phyloP scores from a whole-genome alignment of 2,888 invertebrate genomes.

The Scelioninae gen. 1 region DNA sequence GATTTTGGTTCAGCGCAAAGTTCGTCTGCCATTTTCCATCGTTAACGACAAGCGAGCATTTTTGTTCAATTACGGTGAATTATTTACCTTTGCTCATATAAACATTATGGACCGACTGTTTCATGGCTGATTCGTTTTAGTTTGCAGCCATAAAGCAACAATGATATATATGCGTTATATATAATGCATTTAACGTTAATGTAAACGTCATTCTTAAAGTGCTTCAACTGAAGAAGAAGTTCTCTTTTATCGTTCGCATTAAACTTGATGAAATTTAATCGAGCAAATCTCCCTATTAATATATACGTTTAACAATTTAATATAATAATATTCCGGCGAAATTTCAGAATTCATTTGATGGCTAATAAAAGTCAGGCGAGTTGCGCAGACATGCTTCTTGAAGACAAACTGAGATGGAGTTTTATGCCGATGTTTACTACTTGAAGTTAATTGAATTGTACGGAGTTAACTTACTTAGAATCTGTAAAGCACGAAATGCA shows the following conservation, averaged over 20 bases:
- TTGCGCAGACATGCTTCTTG: not conserved
- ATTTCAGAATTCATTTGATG: constrained; percentile 13
- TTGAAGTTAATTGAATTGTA: constrained; percentile 60
- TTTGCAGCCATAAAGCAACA: constrained; percentile 18
- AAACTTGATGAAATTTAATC: constrained; percentile 4
- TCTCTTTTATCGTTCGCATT: not conserved
- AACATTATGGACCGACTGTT: not conserved
- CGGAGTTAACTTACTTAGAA: constrained; percentile 56
- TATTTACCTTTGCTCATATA: not conserved
- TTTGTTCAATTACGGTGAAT: constrained; percentile 19
- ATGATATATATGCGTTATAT: constrained; percentile 6
- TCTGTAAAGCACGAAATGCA: constrained; percentile 53
- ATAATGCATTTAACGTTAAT: constrained; percentile 11
- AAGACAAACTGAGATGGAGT: constrained; percentile 3
- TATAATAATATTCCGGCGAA: not conserved
- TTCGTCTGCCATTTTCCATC: constrained; percentile 14
- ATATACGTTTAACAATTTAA: not conserved
- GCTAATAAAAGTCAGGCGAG: constrained; percentile 29
- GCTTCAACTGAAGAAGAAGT: not conserved
- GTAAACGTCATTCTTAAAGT: constrained; percentile 7
- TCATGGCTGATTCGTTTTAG: not conserved
- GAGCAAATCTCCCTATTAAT: not conserved
- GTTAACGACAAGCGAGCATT: constrained; percentile 22
- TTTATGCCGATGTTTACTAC: constrained; percentile 41
- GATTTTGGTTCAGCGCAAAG: constrained; percentile 29